Evolutionary conservation across 2,888 invertebrate species (phyloP).

Genomic region (Carcina quercana): DNA sequence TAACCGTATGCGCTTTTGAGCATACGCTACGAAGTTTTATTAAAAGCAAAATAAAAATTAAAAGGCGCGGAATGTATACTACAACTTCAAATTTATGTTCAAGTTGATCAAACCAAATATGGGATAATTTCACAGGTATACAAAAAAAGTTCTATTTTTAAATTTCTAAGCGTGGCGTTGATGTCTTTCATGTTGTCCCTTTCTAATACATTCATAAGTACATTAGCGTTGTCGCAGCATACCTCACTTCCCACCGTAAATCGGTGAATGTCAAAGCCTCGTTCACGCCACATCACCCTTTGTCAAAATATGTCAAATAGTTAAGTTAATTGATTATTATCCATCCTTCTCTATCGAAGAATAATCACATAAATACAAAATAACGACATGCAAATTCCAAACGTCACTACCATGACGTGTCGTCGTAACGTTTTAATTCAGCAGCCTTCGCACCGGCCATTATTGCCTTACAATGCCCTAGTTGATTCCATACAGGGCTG

Average conservation of each 20-base stretch:
- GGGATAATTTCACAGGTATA: no score
- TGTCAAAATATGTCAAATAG: neutral
- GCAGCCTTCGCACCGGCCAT: neutral
- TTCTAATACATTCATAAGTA: neutral
- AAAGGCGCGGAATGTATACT: no score
- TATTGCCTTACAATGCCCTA: slow-evolving; percentile 7
- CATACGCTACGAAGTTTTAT: no score
- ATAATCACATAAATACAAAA: neutral
- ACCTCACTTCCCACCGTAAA: neutral
- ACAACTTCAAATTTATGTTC: no score
- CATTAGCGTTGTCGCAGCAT: neutral
- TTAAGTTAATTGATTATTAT: neutral
- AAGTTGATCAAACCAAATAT: no score
- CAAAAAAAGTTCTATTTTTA: no score
- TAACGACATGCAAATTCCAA: neutral
- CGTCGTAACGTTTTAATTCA: slow-evolving; percentile 2
- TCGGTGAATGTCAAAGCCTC: neutral
- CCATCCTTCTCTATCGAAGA: neutral
- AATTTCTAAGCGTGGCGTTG: no score
- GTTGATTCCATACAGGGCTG: slow-evolving; percentile 12
- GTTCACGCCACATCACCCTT: neutral
- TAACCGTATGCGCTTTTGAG: no score
- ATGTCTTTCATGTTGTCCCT: no score
- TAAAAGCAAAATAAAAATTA: no score
- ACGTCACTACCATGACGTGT: slow-evolving; percentile 1